Evolutionary conservation across 2,113 vertebrate genomes (phyloP), one percentile per base, ranked within the genome.

Genomic region (Colius striatus): DNA sequence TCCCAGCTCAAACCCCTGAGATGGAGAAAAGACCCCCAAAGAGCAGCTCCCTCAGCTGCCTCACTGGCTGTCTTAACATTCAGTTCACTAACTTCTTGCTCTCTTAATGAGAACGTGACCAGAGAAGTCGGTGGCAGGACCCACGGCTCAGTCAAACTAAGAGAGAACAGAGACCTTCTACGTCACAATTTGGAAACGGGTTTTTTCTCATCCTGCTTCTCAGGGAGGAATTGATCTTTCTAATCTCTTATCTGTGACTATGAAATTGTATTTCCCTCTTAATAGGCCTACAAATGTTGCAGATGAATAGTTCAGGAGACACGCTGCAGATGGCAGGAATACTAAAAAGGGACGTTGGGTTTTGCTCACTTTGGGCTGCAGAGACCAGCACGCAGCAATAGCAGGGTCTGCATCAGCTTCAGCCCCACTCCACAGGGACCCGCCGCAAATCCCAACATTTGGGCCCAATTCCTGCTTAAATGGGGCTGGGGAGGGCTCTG

Each of bases 191-290:
- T 67, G 89, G 73, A 95, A 90, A 87, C 1, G 20, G 84, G 11
- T 57, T 90, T 80, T 71, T 77, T 80, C 84, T 77, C 87, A 29
- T 90, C 71, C 92, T 8, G 0, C 91, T 96, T 86, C 38, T 10
- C 7, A 6, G 91, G 79, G 78, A 95, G 66, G 83, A 84, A 96
- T 96, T 95, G 97, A 97, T 97, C 94, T 79, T 91, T 94, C 94
- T 97, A 89, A 97, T 97, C 97, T 97, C 97, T 94, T 97, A 96
- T 96, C 96, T 94, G 94, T 87, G 93, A 93, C 98, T 97, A 94
- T 96, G 98, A 97, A 98, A 98, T 97, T 97, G 96, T 97, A 93
- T 96, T 98, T 96, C 96, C 93, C 79, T 97, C 97, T 93, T 98
- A 97, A 97, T 92, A 94, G 95, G 94, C 88, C 96, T 78, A 88